Conservation (phyloP, 1,140 invertebrate species). For the Scaptomyza montana region DNA sequence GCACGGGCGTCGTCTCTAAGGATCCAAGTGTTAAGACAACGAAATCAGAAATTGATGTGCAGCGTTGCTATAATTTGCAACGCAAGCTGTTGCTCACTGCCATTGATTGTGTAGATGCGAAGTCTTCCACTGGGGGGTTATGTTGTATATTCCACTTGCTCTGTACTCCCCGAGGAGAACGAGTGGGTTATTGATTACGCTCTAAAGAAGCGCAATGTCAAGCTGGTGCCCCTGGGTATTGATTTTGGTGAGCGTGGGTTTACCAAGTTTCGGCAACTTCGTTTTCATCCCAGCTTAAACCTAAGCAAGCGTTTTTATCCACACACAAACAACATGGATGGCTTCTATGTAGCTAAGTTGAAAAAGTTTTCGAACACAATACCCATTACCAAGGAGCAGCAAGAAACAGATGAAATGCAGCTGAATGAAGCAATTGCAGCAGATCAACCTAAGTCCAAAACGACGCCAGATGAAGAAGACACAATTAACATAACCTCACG, state of each 20-base stretch:
- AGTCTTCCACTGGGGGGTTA: conserved; percentile 96
- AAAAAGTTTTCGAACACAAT: conserved; percentile 97
- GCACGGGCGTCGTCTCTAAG: conserved; percentile 99
- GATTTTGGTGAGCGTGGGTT: conserved; percentile 99
- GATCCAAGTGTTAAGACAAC: conserved; percentile 97
- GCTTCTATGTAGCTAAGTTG: conserved; percentile 99
- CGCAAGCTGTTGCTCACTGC: conserved; percentile 96
- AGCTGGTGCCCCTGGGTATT: conserved; percentile 95
- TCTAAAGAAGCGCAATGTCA: conserved; percentile 96
- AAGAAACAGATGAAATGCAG: conserved; percentile 83
- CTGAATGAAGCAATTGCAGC: conserved; percentile 72
- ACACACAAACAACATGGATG: conserved; percentile 99
- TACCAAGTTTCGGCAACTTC: conserved; percentile 92
- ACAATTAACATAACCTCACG: conserved; percentile 44
- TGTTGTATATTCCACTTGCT: conserved; percentile 99
- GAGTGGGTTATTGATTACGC: conserved; percentile 99
- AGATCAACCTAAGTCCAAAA: conserved; percentile 23
- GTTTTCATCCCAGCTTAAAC: conserved; percentile 97
- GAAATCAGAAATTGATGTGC: conserved; percentile 95
- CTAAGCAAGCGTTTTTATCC: conserved; percentile 97
- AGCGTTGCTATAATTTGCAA: conserved; percentile 96
- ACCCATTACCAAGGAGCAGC: conserved; percentile 85
- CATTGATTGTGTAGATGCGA: conserved; percentile 97
- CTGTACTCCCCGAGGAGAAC: conserved; percentile 98
- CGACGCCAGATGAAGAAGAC: conserved; percentile 47